Evolutionary conservation across 2,797 vertebrate genomes (phyloP).

Genomic region (Enteromius paludinosus): DNA sequence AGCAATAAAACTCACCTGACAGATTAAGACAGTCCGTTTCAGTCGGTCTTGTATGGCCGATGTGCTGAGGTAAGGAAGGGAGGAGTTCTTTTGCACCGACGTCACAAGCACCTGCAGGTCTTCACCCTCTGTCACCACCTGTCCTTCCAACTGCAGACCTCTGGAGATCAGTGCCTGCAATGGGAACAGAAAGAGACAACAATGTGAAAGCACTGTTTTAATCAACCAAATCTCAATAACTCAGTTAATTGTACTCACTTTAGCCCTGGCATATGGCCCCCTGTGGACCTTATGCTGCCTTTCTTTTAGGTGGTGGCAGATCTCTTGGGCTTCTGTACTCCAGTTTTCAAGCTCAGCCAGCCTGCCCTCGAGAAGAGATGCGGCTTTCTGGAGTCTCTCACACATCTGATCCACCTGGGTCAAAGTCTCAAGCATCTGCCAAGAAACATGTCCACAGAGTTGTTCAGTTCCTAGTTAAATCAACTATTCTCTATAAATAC

Average conservation of each 20-base stretch:
- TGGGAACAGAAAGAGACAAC: not conserved
- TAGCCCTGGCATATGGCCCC: slow-evolving; percentile 38
- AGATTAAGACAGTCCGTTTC: slow-evolving; percentile 62
- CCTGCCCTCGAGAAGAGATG: slow-evolving; percentile 66
- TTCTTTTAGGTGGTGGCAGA: slow-evolving; percentile 59
- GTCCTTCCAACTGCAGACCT: slow-evolving; percentile 71
- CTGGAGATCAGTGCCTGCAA: slow-evolving; percentile 74
- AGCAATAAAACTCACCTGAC: slow-evolving; percentile 47
- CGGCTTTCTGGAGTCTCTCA: slow-evolving; percentile 64
- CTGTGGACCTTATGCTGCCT: slow-evolving; percentile 44
- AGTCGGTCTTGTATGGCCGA: slow-evolving; percentile 69
- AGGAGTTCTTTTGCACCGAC: slow-evolving; percentile 60
- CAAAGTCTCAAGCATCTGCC: slow-evolving; percentile 61
- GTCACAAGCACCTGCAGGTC: slow-evolving; percentile 65
- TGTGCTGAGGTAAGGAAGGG: slow-evolving; percentile 64
- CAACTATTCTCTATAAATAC: not conserved
- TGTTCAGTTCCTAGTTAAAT: not conserved
- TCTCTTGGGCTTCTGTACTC: slow-evolving; percentile 67
- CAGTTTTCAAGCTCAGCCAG: slow-evolving; percentile 71
- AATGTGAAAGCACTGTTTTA: not conserved
- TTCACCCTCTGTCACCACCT: slow-evolving; percentile 71
- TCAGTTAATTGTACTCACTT: slow-evolving; percentile 53
- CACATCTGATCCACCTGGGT: slow-evolving; percentile 63
- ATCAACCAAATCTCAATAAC: not conserved
- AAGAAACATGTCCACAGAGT: not conserved